Evolutionary conservation across 2,888 invertebrate genomes (phyloP), one percentile per base, ranked within the genome.

Genomic region (Rutpela maculata): DNA sequence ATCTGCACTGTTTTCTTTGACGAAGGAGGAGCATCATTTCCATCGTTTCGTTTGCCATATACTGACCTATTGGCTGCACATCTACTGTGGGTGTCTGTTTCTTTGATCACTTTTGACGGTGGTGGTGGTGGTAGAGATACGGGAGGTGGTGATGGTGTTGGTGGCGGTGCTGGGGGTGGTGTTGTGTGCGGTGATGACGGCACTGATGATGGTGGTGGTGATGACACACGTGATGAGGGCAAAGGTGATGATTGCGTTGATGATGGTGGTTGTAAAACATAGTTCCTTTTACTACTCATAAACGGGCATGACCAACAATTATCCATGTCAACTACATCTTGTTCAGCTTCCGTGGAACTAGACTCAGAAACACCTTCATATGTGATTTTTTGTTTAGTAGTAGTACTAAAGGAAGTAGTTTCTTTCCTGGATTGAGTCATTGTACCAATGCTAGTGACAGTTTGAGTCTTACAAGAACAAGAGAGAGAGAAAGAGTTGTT

Each of bases 401-500:
- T 0, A 6, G 15, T 6, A 50, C 50, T 50, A n/a, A 5, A n/a
- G 6, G 50, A n/a, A 50, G n/a, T 50, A 5, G n/a, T 17, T 50
- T 50, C 55, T 67, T 55, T 67, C 26, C 56, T 67, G 2, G 22
- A 43, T 9, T 55, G 43, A 43, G 50, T 55, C 43, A 65, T 65
- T 15, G 65, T 38, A 6, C 26, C 43, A 11, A 7, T 65, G 15
- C 65, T 65, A 6, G 50, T 50, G 10, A n/a, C 17, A 26, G 43
- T 68, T 22, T 68, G 55, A 55, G 56, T 56, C 12, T 68, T 68
- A 26, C 68, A 68, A 18, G 67, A 67, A 9, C 43, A 67, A 10
- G 66, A 68, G 15, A 69, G 63, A n/a, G 56, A 69, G 31, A 62
- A 74, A 50, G 65, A 74, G 50, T 56, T 75, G 57, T 63, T 78